Base-by-base conservation (phyloP, 2,113 vertebrate species). In the Gambusia affinis region DNA sequence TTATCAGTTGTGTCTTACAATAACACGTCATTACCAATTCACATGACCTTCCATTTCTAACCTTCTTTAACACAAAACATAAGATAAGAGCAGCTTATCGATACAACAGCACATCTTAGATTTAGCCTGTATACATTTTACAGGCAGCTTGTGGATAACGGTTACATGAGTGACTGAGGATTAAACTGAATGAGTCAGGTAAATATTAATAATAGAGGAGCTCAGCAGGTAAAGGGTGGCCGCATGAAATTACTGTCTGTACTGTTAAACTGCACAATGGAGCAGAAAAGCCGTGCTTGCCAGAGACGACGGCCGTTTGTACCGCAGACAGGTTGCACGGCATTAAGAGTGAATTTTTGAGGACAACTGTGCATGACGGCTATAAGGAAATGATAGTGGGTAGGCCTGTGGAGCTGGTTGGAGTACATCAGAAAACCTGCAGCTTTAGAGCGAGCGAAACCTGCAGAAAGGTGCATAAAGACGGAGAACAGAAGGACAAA, bases 61-160 rank as follows among this genome's bases (percentile, higher is more conserved):
- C 12, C 11, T 42, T 42, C 12, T 42, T 42, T 42, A 42, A 15
- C 39, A 42, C 39, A 42, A 42, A 42, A 42, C 4, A 42, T 42
- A 15, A 37, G 8, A 37, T 10, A 35, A 35, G 35, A 35, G 35
- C 8, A 10, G 8, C 8, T 24, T 54, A 24, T 54, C 22, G 10
- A 57, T 11, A 6, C 51, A 60, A 33, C 2, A 1, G 0, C 27
- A 37, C 2, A 15, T 8, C 54, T 60, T 54, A 51, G 12, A 60
- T 8, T 35, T 60, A 57, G 33, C 24, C 31, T 60, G 17, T 10
- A 60, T 17, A 60, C 33, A 29, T 70, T 24, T 60, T 19, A 70
- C 14, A 70, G 8, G 37, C 67, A 67, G 67, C 24, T 69, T 29
- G 42, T 24, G 44, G 44, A 57, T 69, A 54, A 69, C 22, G 19